Percentiles rank a stretch among this genome's conserved stretches.
These are phyloP conservation scores for Hylomyscus alleni DNA, from an alignment of 2,797 vertebrate species.

Conservation along the genomic window DNA sequence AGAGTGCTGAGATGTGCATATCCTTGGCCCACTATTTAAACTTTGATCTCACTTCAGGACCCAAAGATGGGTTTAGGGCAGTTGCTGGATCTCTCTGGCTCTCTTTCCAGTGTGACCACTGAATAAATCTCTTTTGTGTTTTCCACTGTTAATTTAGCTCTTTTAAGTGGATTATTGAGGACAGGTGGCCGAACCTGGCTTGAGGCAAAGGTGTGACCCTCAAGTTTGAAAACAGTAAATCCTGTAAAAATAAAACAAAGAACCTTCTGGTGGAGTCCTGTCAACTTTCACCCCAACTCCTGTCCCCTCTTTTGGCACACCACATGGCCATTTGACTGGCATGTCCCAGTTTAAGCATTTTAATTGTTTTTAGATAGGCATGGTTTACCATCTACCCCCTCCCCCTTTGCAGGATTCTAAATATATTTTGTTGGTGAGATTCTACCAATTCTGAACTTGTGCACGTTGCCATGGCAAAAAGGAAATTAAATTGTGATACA, in stretches of 20 bases:
- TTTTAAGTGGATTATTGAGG: neutral
- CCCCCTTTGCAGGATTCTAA: constrained; percentile 59
- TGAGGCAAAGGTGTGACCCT: neutral
- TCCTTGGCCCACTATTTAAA: neutral
- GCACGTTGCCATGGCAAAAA: constrained; percentile 82
- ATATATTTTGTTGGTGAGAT: constrained; percentile 72
- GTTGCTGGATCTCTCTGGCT: neutral
- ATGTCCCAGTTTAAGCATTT: constrained; percentile 44
- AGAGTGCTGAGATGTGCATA: neutral
- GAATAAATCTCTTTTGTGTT: neutral
- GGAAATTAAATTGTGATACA: constrained; percentile 76
- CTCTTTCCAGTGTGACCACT: neutral
- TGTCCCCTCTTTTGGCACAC: neutral
- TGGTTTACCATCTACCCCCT: neutral
- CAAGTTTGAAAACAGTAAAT: neutral
- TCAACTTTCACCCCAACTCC: neutral
- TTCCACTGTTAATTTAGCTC: neutral
- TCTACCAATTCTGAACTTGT: constrained; percentile 72
- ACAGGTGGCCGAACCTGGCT: neutral
- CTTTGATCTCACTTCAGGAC: neutral
- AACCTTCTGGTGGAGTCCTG: neutral
- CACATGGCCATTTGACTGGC: neutral
- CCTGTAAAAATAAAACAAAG: neutral
- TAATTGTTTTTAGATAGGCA: constrained; percentile 53
- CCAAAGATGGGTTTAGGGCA: neutral